A percentile compares a stretch with the other conserved stretches of the same genome.
phyloP scores from a whole-genome alignment of 2,797 vertebrate genomes.

The Sandelia bainsii region DNA sequence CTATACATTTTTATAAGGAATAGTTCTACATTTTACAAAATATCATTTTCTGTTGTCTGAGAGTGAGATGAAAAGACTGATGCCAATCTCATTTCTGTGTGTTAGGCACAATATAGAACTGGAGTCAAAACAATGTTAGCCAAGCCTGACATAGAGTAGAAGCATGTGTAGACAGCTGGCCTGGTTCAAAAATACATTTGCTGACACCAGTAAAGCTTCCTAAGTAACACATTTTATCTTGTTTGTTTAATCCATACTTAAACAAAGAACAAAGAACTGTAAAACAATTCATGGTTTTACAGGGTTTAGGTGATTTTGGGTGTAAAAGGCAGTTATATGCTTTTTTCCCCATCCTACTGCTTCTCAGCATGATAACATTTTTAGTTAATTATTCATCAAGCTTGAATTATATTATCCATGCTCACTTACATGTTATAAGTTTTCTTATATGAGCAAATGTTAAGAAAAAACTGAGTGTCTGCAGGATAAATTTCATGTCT shows the following conservation, averaged over 20 bases:
- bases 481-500: background rate
- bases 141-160: background rate
- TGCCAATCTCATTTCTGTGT: background rate
- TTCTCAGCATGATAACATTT: background rate
- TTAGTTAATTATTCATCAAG: background rate
- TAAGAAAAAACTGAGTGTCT: background rate
- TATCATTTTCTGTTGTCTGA: background rate
- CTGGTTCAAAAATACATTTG: slow-evolving; percentile 6
- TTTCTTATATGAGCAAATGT: background rate
- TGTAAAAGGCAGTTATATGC: no score
- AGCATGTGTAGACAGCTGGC: slow-evolving; percentile 8
- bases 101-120: background rate
- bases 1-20: background rate
- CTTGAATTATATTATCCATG: background rate
- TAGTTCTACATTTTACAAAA: background rate
- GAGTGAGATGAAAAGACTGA: background rate
- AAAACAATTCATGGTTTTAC: background rate
- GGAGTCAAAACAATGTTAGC: slow-evolving; percentile 1
- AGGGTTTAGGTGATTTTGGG: no score
- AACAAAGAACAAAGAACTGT: background rate
- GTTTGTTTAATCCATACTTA: background rate
- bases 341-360: background rate
- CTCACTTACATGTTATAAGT: background rate
- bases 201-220: slow-evolving; percentile 8
- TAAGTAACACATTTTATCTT: slow-evolving; percentile 11